A percentile compares a stretch with the other conserved stretches of the same genome.
phyloP scores from a whole-genome alignment of 1,140 invertebrate genomes.

The Drosophila trapezifrons region DNA sequence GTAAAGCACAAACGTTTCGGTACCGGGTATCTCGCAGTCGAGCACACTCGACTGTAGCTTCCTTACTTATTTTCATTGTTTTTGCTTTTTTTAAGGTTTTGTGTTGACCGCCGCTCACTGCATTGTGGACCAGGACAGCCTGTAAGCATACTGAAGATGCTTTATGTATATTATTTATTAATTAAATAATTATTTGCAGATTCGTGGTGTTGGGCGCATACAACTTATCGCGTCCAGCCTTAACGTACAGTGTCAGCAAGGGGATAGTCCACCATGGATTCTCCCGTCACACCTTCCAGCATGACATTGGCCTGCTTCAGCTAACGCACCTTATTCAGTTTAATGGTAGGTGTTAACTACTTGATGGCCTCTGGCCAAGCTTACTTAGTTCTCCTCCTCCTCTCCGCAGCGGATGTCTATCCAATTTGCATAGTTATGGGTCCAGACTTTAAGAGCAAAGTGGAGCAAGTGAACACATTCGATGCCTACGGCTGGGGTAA shows the following conservation, averaged over 20 bases:
- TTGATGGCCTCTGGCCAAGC: no score
- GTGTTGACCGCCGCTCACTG: conserved; percentile 31
- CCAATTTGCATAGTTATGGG: conserved; percentile 6
- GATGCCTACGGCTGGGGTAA: conserved; percentile 8
- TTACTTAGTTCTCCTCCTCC: neutral
- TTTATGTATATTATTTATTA: no score
- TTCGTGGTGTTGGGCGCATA: neutral
- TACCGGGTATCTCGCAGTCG: no score
- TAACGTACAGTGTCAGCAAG: neutral
- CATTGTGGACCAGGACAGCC: neutral
- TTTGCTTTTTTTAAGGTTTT: neutral
- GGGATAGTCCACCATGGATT: neutral
- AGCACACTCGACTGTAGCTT: no score
- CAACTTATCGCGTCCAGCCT: neutral
- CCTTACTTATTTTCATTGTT: no score
- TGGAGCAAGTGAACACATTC: fast-evolving
- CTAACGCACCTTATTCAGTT: neutral
- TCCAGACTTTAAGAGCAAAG: fast-evolving
- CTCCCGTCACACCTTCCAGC: fast-evolving
- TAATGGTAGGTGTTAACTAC: neutral
- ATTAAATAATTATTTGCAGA: neutral
- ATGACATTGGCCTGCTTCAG: conserved; percentile 18
- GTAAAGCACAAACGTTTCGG: no score
- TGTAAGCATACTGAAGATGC: neutral
- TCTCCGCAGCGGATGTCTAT: neutral